These are phyloP conservation scores for Ailurus styani DNA, from an alignment of 2,113 vertebrate genomes.

Conservation along the genomic window DNA sequence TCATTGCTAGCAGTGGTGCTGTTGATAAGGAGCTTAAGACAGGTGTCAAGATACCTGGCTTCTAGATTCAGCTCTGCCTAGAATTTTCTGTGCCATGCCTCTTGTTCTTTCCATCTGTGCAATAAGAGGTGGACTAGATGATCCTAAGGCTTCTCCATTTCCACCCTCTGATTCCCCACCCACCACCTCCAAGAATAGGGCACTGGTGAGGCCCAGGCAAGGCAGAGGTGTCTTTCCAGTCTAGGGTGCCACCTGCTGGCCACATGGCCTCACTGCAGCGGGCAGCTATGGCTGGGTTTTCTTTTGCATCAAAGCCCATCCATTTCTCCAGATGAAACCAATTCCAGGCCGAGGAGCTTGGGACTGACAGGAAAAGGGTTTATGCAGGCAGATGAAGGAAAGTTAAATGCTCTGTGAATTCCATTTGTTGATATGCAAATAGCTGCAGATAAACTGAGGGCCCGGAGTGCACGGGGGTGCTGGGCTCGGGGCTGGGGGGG, in stretches of 20 bases:
- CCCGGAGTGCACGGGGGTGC: accelerated
- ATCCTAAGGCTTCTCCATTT: neutral
- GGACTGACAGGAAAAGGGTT: neutral
- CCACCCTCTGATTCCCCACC: neutral
- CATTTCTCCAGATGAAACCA: neutral
- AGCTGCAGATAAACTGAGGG: neutral
- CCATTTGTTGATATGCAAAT: neutral
- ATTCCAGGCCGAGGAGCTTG: neutral
- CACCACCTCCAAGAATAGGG: neutral
- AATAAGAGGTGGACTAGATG: neutral
- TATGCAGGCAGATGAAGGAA: neutral
- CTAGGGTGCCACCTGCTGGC: conserved; percentile 68
- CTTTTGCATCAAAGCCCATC: neutral
- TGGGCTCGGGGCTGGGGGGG: neutral
- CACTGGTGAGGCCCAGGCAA: neutral
- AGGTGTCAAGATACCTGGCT: too few species aligned
- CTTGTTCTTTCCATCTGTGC: neutral
- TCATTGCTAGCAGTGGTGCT: neutral
- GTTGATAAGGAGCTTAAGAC: accelerated
- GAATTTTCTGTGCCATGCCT: neutral
- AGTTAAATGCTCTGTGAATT: neutral
- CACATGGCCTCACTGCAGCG: neutral
- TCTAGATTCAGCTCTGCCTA: neutral
- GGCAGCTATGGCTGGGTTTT: neutral
- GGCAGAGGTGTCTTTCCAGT: neutral